Evolutionary conservation across 2,888 invertebrate species (phyloP).

Genomic region (Tridacna crocea): DNA sequence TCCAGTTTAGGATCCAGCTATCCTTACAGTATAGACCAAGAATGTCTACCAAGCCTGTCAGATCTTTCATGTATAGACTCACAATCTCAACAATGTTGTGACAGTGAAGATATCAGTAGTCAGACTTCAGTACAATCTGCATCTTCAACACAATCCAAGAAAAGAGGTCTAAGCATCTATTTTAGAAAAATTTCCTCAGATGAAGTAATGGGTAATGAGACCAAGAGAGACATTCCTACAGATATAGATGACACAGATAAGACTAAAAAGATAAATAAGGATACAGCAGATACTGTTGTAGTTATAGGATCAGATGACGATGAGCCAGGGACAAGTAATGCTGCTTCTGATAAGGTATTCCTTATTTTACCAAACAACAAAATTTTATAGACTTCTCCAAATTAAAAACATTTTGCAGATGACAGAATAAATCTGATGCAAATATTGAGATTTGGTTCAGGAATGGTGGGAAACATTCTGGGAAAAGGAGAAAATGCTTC

Average conservation of each 20-base stretch:
- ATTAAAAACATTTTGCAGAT: too few relatives aligned
- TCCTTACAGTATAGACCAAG: conserved; percentile 56
- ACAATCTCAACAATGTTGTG: background rate
- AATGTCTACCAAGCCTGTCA: conserved; percentile 22
- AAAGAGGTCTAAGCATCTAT: background rate
- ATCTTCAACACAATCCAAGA: background rate
- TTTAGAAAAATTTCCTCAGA: background rate
- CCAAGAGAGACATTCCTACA: background rate
- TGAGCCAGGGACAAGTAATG: background rate
- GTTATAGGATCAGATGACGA: conserved; percentile 45
- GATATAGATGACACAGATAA: background rate
- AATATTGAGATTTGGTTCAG: background rate
- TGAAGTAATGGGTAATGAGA: background rate
- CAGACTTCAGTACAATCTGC: background rate
- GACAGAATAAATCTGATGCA: too few relatives aligned
- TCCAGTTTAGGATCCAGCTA: conserved; percentile 25
- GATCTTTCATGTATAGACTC: background rate
- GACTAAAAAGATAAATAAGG: too few relatives aligned
- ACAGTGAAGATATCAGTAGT: conserved; percentile 4
- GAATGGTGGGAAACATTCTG: background rate
- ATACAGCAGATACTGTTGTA: conserved; percentile 11
- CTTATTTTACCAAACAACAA: background rate
- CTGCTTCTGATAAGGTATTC: background rate
- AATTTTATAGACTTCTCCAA: background rate
- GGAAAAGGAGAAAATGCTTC: background rate